A percentile compares a stretch with the other conserved stretches of the same genome.
Evolutionary conservation across 2,113 vertebrate genomes (phyloP).

Genomic region (Bujurquina vittata): DNA sequence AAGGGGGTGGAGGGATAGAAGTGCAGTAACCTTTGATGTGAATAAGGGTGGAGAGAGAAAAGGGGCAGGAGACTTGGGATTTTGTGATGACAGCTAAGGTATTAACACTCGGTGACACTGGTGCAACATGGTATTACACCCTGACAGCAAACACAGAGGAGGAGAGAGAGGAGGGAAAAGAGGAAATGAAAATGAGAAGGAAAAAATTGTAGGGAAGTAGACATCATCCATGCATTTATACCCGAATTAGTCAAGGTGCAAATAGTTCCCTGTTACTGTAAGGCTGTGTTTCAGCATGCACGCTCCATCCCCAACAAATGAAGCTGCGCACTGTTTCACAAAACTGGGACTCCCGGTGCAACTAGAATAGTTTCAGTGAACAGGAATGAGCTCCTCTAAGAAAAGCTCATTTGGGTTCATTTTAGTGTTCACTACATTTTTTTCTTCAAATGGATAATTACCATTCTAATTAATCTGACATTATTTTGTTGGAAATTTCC

Average conservation of each 20-base stretch:
- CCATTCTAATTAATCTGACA: too few species aligned
- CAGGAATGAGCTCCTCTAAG: not conserved
- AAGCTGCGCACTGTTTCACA: not conserved
- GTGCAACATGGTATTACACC: conserved; percentile 55
- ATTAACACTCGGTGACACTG: conserved; percentile 62
- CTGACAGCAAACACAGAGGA: conserved; percentile 31
- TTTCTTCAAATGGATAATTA: not conserved
- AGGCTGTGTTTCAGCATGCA: not conserved
- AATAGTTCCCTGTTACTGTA: not conserved
- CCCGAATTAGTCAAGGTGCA: not conserved
- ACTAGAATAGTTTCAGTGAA: not conserved
- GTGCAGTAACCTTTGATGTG: conserved; percentile 56
- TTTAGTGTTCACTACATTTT: not conserved
- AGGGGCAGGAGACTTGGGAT: conserved; percentile 40
- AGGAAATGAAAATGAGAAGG: not conserved
- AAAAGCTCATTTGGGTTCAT: not conserved
- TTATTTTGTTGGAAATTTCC: not conserved
- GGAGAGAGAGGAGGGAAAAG: not conserved
- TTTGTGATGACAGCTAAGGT: conserved; percentile 57
- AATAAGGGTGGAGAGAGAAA: conserved; percentile 23
- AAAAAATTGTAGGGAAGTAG: not conserved
- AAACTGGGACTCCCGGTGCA: not conserved
- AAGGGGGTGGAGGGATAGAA: conserved; percentile 15
- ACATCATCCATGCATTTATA: not conserved
- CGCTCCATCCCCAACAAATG: not conserved